phyloP scores from a whole-genome alignment of 2,888 invertebrate genomes.

The Brachypterus glaber region DNA sequence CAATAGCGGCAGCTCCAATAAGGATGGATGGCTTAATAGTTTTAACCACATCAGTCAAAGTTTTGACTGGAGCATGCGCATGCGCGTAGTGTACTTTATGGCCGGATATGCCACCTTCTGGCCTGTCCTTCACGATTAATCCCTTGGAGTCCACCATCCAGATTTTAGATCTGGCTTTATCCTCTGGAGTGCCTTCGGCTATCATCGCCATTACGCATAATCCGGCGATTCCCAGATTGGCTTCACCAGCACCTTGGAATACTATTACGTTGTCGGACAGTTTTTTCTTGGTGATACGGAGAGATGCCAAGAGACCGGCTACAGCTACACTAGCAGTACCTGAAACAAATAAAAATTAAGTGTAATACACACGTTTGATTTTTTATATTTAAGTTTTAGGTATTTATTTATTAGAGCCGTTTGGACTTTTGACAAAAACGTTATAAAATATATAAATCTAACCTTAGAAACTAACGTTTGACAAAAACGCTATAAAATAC shows the following conservation, averaged over 20 bases:
- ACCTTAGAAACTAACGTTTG: too few species aligned
- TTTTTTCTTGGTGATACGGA: conserved; percentile 71
- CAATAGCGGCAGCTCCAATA: conserved; percentile 90
- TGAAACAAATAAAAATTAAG: too few species aligned
- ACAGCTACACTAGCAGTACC: conserved; percentile 84
- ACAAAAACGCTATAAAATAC: too few species aligned
- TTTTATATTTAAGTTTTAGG: too few species aligned
- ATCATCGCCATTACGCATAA: conserved; percentile 89
- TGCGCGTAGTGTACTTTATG: conserved; percentile 81
- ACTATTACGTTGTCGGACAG: conserved; percentile 79
- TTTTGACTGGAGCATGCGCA: conserved; percentile 62
- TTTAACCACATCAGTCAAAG: conserved; percentile 72
- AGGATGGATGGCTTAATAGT: conserved; percentile 78
- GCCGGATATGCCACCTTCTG: conserved; percentile 67
- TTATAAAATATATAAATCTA: too few species aligned
- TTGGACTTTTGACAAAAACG: too few species aligned
- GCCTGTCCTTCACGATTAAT: conserved; percentile 79
- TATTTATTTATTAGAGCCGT: too few species aligned
- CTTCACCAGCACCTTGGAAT: conserved; percentile 94
- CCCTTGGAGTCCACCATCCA: conserved; percentile 97
- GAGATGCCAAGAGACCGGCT: conserved; percentile 82
- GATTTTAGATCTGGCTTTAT: conserved; percentile 71
- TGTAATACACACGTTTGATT: too few species aligned
- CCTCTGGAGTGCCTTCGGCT: conserved; percentile 63
- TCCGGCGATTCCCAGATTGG: conserved; percentile 74